These are phyloP conservation scores for Bettongia penicillata DNA, from an alignment of 2,113 vertebrate genomes.

Conservation along the genomic window DNA sequence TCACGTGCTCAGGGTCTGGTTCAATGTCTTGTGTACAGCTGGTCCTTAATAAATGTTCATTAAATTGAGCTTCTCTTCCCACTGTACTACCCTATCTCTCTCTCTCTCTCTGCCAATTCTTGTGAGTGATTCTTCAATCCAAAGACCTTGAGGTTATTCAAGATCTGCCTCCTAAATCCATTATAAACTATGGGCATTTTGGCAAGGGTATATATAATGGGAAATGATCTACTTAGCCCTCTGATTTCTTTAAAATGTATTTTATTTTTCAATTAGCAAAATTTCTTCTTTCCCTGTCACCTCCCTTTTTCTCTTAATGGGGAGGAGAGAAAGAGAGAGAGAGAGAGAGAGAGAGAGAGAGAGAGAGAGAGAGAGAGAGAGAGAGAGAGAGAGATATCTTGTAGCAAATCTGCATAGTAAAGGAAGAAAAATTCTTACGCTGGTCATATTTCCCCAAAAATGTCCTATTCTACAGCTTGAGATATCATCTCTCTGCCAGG, in stretches of 20 bases:
- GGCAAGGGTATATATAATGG: background rate
- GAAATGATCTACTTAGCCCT: background rate
- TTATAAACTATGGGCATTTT: conserved; percentile 33
- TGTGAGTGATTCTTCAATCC: conserved; percentile 63
- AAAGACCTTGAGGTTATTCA: conserved; percentile 64
- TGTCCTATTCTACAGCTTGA: background rate
- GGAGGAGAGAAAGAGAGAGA: too few relatives aligned
- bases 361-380: background rate
- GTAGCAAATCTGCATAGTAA: background rate
- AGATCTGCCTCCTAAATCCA: conserved; percentile 47
- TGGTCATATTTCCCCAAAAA: background rate
- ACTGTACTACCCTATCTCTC: background rate
- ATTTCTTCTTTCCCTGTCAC: background rate
- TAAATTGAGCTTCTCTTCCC: background rate
- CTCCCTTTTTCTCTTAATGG: background rate
- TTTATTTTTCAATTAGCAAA: background rate
- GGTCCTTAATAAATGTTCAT: background rate
- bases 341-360: background rate
- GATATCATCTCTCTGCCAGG: background rate
- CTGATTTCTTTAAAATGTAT: background rate
- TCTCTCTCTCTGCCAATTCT: conserved; percentile 24
- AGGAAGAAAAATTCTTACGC: background rate
- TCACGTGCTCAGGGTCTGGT: background rate
- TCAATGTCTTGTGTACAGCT: background rate
- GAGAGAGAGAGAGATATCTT: background rate